These are phyloP conservation scores for Pseudomyrmex dendroicus DNA, from an alignment of 1,140 invertebrate genomes.

Conservation along the genomic window DNA sequence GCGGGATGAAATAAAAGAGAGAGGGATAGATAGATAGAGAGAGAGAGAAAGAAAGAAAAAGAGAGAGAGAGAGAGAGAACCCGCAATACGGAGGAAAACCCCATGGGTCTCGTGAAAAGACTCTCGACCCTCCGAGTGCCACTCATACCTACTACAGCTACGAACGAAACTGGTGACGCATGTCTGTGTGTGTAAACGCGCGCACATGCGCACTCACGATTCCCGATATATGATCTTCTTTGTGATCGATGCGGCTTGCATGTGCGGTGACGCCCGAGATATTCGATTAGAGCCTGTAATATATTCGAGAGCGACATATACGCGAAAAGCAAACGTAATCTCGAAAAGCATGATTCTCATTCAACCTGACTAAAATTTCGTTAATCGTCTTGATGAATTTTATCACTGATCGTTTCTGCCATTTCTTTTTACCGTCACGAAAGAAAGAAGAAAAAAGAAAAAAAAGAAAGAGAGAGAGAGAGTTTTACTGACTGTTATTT, in stretches of 20 bases:
- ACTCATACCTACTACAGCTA: conserved; percentile 63
- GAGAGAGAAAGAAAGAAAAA: conserved; percentile 16
- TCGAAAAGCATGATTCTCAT: conserved; percentile 11
- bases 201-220: conserved; percentile 1
- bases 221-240: conserved; percentile 48
- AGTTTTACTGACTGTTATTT: too few relatives aligned
- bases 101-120: conserved; percentile 70
- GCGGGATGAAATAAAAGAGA: conserved; percentile 24
- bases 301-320: neutral
- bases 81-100: conserved; percentile 63
- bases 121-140: conserved; percentile 71
- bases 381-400: conserved; percentile 9
- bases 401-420: neutral
- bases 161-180: conserved; percentile 11
- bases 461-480: too few relatives aligned
- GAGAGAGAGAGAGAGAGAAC: conserved; percentile 31
- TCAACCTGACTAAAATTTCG: conserved; percentile 15
- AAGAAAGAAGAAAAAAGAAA: too few relatives aligned
- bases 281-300: conserved; percentile 41
- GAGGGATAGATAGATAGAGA: conserved; percentile 30
- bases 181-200: conserved; percentile 41
- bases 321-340: conserved; percentile 13
- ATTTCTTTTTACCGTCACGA: neutral
- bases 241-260: conserved; percentile 27
- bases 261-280: conserved; percentile 8